phyloP scores from a whole-genome alignment of 1,140 invertebrate genomes.

The Zaprionus gabonicus region DNA sequence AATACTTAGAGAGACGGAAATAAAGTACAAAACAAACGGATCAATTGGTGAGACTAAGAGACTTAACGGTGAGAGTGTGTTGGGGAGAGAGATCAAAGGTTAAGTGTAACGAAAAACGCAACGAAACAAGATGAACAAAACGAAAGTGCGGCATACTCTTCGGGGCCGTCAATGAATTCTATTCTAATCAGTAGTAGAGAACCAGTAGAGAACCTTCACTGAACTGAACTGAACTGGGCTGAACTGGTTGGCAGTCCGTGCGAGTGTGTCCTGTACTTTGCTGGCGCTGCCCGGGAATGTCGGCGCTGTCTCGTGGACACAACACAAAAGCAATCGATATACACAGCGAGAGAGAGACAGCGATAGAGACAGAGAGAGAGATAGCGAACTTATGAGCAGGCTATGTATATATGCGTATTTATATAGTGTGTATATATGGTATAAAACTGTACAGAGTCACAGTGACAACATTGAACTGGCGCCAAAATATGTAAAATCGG shows the following conservation, averaged over 20 bases:
- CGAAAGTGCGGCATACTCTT: conserved; percentile 32
- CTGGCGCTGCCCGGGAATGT: conserved; percentile 42
- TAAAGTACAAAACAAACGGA: conserved; percentile 6
- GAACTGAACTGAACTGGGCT: conserved; percentile 4
- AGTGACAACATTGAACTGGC: conserved; percentile 42
- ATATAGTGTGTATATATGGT: conserved; percentile 10
- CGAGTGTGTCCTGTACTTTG: conserved; percentile 41
- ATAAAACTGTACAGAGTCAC: conserved; percentile 28
- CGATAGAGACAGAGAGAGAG: conserved; percentile 1
- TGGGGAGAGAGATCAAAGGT: conserved; percentile 10
- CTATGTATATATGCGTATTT: conserved; percentile 19
- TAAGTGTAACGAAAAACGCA: conserved; percentile 20
- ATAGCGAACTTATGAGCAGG: conserved; percentile 26
- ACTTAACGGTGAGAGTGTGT: conserved; percentile 15
- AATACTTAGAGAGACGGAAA: conserved; percentile 33
- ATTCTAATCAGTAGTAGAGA: too few relatives aligned
- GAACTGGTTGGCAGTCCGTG: conserved; percentile 27
- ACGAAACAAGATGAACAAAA: conserved; percentile 19
- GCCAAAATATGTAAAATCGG: conserved; percentile 24
- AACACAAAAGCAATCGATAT: conserved; percentile 51
- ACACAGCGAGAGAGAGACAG: conserved; percentile 17
- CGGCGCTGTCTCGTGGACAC: conserved; percentile 32
- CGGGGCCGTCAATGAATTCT: conserved; percentile 26
- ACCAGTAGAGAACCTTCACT: conserved; percentile 3
- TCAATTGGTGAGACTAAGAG: conserved; percentile 19